Conservation (phyloP, 1,140 invertebrate species). For the Chymomyza costata region DNA sequence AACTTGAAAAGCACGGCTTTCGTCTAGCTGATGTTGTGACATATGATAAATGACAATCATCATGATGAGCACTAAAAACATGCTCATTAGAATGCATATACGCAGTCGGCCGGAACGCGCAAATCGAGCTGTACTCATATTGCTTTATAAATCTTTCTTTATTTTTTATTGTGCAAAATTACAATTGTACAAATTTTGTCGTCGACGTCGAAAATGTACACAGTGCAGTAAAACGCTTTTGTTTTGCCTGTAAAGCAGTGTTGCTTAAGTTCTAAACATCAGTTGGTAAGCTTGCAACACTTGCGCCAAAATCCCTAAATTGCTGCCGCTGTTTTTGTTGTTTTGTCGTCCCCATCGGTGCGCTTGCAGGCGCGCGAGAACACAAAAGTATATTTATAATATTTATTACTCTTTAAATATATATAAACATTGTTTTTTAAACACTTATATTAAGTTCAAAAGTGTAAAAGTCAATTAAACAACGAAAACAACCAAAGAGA, state of each 20-base stretch:
- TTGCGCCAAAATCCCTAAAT: too few species aligned
- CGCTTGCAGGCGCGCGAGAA: too few species aligned
- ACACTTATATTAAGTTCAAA: conserved; percentile 35
- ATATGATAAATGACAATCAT: conserved; percentile 77
- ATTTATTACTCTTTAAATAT: too few species aligned
- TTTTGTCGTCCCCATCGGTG: too few species aligned
- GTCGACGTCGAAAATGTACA: conserved; percentile 14
- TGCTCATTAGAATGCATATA: conserved; percentile 75
- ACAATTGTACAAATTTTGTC: conserved; percentile 4
- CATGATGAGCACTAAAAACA: conserved; percentile 74
- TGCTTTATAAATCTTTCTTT: conserved; percentile 17
- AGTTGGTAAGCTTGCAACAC: too few species aligned
- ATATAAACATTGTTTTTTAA: too few species aligned
- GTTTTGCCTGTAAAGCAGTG: conserved; percentile 21
- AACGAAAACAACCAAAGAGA: conserved; percentile 17
- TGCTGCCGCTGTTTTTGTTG: conserved; percentile 10
- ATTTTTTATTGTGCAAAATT: conserved; percentile 29
- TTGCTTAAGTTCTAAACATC: too few species aligned
- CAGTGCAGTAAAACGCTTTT: conserved; percentile 36
- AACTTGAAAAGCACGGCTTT: conserved; percentile 73
- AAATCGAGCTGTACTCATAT: conserved; percentile 76
- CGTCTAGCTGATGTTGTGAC: conserved; percentile 76
- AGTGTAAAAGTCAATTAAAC: conserved; percentile 54
- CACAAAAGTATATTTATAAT: too few species aligned
- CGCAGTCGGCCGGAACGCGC: conserved; percentile 77